Percentiles rank a stretch among this genome's conserved stretches.
Evolutionary conservation across 2,888 invertebrate species (phyloP).

Genomic region (Lobophora halterata): DNA sequence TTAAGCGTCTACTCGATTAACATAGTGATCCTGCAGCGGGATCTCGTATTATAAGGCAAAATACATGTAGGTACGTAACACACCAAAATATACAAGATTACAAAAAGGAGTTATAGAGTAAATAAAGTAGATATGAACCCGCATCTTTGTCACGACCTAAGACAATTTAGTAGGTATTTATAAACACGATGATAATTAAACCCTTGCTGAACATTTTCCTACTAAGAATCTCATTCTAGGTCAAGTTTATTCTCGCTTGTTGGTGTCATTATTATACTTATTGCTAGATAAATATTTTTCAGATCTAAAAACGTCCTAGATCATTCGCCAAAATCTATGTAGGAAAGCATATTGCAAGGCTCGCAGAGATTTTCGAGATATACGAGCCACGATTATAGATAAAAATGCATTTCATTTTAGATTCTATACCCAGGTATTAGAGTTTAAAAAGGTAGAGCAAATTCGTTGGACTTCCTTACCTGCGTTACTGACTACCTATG

Average conservation of each 20-base stretch:
- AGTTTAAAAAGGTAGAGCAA: constrained; percentile 4
- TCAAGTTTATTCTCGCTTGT: background rate
- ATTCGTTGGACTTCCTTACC: constrained; percentile 16
- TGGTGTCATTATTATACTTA: background rate
- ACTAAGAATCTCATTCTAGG: background rate
- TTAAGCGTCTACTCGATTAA: too few species aligned
- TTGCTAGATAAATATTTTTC: constrained; percentile 1
- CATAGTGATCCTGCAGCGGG: too few species aligned
- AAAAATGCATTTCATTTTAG: constrained; percentile 17
- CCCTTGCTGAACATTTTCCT: background rate
- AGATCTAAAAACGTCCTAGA: constrained; percentile 13
- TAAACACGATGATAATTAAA: background rate
- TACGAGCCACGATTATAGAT: constrained; percentile 12
- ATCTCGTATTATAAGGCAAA: too few species aligned
- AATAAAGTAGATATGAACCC: too few species aligned
- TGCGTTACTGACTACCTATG: constrained; percentile 20
- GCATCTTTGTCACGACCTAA: too few species aligned
- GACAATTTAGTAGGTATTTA: too few species aligned
- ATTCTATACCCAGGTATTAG: constrained; percentile 12
- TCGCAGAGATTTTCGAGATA: constrained; percentile 18
- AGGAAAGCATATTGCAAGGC: constrained; percentile 23
- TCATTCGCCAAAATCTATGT: constrained; percentile 20
- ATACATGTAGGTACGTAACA: too few species aligned
- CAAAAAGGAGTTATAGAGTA: too few species aligned
- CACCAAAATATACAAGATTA: too few species aligned